These are phyloP conservation scores for Hipparchia sbordonii DNA, from an alignment of 2,888 invertebrate species.

Conservation along the genomic window DNA sequence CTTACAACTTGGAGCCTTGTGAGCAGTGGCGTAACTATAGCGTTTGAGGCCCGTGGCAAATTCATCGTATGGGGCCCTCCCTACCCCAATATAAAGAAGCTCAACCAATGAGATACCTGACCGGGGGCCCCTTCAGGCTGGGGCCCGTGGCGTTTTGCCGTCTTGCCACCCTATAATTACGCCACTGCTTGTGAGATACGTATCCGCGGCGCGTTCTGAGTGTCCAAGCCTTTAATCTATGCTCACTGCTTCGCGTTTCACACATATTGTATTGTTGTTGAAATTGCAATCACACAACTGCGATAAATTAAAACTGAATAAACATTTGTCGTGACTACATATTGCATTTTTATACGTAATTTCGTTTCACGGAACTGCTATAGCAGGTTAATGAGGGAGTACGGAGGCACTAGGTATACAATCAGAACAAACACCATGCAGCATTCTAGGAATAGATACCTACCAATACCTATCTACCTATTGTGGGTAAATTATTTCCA, in stretches of 20 bases:
- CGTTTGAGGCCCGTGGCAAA: no score
- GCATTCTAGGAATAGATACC: no score
- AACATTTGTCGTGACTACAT: conserved; percentile 19
- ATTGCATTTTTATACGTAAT: conserved; percentile 21
- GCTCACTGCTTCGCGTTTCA: conserved; percentile 63
- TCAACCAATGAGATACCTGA: no score
- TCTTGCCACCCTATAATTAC: no score
- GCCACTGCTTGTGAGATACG: no score
- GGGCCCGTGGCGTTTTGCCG: no score
- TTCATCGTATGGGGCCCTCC: no score
- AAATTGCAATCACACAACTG: conserved; percentile 29
- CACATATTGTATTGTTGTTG: conserved; percentile 57
- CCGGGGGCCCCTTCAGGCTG: no score
- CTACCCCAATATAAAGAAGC: no score
- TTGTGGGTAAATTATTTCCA: no score
- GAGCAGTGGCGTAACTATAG: no score
- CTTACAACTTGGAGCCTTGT: neutral
- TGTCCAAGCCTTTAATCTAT: conserved; percentile 27
- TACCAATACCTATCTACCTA: no score
- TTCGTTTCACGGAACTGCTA: conserved; percentile 8
- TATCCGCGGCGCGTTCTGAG: neutral
- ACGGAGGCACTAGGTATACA: neutral
- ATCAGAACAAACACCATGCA: neutral
- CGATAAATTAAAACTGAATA: conserved; percentile 24
- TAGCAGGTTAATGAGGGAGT: neutral